Conservation (phyloP, 2,888 invertebrate genomes). For the Drosophila atripex region DNA sequence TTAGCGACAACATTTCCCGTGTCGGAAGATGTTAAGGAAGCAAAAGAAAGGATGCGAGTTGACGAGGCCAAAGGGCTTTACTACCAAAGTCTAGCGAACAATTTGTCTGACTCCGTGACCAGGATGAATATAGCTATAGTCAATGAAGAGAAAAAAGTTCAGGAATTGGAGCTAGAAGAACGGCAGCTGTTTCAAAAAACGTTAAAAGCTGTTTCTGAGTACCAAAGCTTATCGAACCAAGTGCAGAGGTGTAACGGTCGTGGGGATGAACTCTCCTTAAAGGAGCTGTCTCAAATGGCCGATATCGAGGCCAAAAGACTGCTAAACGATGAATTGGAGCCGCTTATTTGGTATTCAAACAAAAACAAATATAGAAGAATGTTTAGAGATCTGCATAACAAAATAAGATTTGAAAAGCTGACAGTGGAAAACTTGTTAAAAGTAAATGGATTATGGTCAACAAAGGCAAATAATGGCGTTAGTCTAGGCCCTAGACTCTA, state of each 20-base stretch:
- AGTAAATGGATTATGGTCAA: too few species aligned
- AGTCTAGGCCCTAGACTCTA: too few species aligned
- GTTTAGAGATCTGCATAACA: not conserved
- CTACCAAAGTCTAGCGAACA: not conserved
- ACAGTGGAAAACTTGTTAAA: too few species aligned
- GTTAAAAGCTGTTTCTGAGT: too few species aligned
- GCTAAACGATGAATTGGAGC: not conserved
- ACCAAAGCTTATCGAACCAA: not conserved
- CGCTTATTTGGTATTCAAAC: not conserved
- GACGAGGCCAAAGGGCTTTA: not conserved
- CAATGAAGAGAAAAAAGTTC: not conserved
- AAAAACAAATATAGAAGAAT: not conserved
- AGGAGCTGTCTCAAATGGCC: too few species aligned
- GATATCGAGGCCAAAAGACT: not conserved
- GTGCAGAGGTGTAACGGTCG: not conserved
- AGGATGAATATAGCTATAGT: not conserved
- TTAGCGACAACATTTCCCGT: not conserved
- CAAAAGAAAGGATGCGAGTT: not conserved
- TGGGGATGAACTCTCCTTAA: not conserved
- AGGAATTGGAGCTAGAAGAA: not conserved
- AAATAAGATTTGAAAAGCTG: too few species aligned
- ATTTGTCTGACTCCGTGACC: not conserved
- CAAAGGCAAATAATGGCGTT: not conserved
- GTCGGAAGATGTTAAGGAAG: not conserved
- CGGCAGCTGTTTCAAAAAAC: too few species aligned